Base-by-base conservation (phyloP, 64 coral and sea anemone genomes). In the Platygyra sinensis region DNA sequence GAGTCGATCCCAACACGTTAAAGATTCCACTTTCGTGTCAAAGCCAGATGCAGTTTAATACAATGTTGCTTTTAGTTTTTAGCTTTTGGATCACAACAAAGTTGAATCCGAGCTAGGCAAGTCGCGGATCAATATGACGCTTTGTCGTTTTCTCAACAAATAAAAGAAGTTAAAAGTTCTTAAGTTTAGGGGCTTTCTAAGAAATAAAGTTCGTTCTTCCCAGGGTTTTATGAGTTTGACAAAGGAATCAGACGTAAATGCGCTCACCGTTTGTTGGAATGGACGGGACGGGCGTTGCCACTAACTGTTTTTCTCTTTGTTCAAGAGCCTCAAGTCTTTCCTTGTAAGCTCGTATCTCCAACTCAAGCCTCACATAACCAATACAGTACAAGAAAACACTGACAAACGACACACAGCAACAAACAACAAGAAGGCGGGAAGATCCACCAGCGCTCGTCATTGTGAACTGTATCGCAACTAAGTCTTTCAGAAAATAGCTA, bases 331-430 rank as follows among this genome's bases (percentile, higher is more conserved):
- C 20, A 54, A 92, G 82, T 10, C 83, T 75, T 36, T 86, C 54
- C 38, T 71, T 65, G 10, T 92, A 57, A 69, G 75, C 73, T 10
- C 46, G 24, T 65, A 92, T 76, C 49, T 78, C 52, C 73, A 87
- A 59, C 75, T 92, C 90, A 33, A 92, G 60, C 28, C 82, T 87
- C 20, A 87, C 74, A 87, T 78, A 92, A 9, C 90, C 83, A 92
- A 79, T 75, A 29, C 82, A 69, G 46, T 50, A 92, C 72, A 92
- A 25, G 31, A 72, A 74, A 69, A 69, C 7, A 25, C 20, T 69
- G 20, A 25, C n/a, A 69, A 69, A 10, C 65, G 24, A 69, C 20
- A 29, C 65, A 69, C 65, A 69, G 10, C 65, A 69, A 5, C 65
- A 69, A 69, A 29, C 65, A 20, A 69, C 65, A 27, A 69, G 65